Evolutionary conservation across 2,113 vertebrate genomes (phyloP).

Genomic region (Amia ocellicauda): DNA sequence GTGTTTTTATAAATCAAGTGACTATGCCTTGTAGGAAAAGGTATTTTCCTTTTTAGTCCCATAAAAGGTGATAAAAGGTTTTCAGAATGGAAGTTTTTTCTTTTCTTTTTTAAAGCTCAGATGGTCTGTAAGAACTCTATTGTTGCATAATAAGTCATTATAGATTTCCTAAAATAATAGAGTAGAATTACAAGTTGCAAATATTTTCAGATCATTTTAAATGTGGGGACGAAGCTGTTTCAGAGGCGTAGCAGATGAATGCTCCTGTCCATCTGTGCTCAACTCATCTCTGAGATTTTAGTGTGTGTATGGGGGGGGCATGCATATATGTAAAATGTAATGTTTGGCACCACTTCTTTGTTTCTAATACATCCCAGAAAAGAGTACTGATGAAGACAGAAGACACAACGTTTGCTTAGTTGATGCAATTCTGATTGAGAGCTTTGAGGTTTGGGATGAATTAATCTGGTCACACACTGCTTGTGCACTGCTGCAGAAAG

Average conservation of each 20-base stretch:
- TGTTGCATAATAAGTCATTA: neutral
- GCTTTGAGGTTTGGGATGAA: constrained; percentile 1
- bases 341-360: no score
- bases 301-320: no score
- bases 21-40: constrained; percentile 33
- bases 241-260: no score
- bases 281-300: no score
- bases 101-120: constrained; percentile 16
- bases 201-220: no score
- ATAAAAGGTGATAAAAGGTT: constrained; percentile 3
- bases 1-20: constrained; percentile 24
- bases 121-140: neutral
- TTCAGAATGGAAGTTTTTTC: no score
- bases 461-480: constrained; percentile 10
- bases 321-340: no score
- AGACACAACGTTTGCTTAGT: neutral
- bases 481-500: neutral
- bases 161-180: no score
- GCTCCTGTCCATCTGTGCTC: no score
- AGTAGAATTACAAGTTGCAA: no score
- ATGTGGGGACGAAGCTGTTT: no score
- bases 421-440: neutral
- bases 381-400: neutral
- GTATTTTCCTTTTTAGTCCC: constrained; percentile 17
- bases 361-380: no score